A percentile compares a stretch with the other conserved stretches of the same genome.
These are phyloP conservation scores for Raphicerus campestris DNA, from an alignment of 2,113 vertebrate species.

Conservation along the genomic window DNA sequence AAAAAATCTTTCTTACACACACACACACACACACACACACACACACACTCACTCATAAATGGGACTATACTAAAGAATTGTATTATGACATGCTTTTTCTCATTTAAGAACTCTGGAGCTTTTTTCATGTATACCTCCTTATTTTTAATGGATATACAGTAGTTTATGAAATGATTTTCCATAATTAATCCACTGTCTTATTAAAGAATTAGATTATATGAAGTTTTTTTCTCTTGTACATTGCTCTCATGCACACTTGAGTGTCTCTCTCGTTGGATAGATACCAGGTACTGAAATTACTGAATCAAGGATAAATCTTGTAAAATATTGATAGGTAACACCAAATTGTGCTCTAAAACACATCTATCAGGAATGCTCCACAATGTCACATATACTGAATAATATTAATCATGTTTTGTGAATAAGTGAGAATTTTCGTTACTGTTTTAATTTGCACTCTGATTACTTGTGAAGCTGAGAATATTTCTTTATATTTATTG, in stretches of 20 bases:
- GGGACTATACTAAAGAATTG: background rate
- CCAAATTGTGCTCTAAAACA: background rate
- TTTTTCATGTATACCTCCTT: background rate
- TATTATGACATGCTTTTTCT: background rate
- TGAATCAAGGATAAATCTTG: background rate
- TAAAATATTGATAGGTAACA: background rate
- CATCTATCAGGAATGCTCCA: background rate
- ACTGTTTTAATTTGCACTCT: background rate
- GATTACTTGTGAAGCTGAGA: background rate
- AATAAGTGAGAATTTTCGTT: background rate
- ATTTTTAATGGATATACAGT: background rate
- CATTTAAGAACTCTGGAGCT: background rate
- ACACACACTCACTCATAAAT: too few relatives aligned
- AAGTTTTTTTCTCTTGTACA: background rate
- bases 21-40: background rate
- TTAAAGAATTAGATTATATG: background rate
- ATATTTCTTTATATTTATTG: background rate
- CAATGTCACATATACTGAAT: background rate
- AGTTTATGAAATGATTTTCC: background rate
- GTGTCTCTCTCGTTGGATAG: background rate
- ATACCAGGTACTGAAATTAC: background rate
- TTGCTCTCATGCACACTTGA: background rate
- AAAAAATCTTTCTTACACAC: background rate
- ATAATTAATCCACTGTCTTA: background rate
- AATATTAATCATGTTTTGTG: background rate